Evolutionary conservation across 1,140 invertebrate genomes (phyloP).

Genomic region (Limonius californicus): DNA sequence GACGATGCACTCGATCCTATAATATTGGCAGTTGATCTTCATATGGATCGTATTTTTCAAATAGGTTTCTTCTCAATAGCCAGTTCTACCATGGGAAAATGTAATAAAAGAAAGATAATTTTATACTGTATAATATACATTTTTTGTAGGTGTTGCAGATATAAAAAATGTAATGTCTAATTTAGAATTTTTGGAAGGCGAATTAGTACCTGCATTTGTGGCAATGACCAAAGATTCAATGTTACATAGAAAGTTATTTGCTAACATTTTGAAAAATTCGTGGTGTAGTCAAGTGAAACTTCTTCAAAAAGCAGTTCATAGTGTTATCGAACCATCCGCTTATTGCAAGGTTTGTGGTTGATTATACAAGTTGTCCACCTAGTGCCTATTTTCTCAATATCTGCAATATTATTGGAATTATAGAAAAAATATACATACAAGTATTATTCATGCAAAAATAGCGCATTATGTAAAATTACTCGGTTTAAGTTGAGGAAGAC

Average conservation of each 20-base stretch:
- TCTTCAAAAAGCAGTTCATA: constrained; percentile 55
- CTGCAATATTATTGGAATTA: too few relatives aligned
- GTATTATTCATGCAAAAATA: too few relatives aligned
- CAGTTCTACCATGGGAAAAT: constrained; percentile 50
- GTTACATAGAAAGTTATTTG: constrained; percentile 44
- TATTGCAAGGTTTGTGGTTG: constrained; percentile 59
- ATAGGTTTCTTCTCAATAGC: constrained; percentile 66
- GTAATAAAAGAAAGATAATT: neutral
- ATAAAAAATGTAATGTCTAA: constrained; percentile 31
- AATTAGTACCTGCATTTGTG: constrained; percentile 58
- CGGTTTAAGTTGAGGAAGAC: too few relatives aligned
- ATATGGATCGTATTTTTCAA: constrained; percentile 60
- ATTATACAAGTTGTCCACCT: too few relatives aligned
- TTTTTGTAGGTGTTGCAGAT: neutral
- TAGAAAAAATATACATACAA: too few relatives aligned
- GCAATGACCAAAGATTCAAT: constrained; percentile 48
- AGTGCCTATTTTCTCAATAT: too few relatives aligned
- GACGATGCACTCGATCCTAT: constrained; percentile 32
- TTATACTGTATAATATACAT: neutral
- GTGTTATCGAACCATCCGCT: constrained; percentile 62
- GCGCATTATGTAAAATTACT: too few relatives aligned
- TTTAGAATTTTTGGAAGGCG: constrained; percentile 61
- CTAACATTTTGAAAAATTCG: constrained; percentile 52
- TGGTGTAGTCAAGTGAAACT: constrained; percentile 58
- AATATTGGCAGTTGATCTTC: constrained; percentile 60